Evolutionary conservation across 1,140 invertebrate genomes (phyloP).

Genomic region (Caenorhabditis inopinata): DNA sequence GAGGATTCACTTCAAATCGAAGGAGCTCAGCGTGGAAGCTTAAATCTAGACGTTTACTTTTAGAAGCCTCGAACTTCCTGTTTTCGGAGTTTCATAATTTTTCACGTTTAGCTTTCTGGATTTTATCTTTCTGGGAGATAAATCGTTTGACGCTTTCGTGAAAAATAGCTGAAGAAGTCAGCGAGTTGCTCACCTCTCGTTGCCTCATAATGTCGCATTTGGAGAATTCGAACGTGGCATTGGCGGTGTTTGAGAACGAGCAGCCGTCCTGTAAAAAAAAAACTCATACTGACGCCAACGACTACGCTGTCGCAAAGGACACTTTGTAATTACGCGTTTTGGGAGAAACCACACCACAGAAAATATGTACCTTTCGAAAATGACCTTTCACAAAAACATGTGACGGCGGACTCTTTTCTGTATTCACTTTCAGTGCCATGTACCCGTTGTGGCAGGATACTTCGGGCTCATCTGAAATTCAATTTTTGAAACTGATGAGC

Average conservation of each 20-base stretch:
- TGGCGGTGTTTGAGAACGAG: constrained; percentile 44
- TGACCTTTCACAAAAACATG: constrained; percentile 63
- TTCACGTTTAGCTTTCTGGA: too few species aligned
- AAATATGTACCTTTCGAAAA: constrained; percentile 51
- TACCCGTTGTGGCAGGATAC: constrained; percentile 57
- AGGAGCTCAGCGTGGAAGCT: too few species aligned
- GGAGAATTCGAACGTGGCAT: constrained; percentile 53
- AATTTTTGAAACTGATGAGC: background rate
- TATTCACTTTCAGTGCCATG: constrained; percentile 57
- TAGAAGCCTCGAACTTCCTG: too few species aligned
- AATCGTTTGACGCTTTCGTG: too few species aligned
- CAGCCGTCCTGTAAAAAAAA: constrained; percentile 44
- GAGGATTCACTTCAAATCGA: too few species aligned
- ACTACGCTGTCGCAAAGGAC: constrained; percentile 49
- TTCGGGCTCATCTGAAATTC: constrained; percentile 58
- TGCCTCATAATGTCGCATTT: constrained; percentile 63
- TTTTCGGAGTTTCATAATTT: too few species aligned
- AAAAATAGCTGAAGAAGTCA: background rate
- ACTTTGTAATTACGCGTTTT: constrained; percentile 52
- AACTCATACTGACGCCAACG: background rate
- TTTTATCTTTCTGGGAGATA: too few species aligned
- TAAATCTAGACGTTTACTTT: too few species aligned
- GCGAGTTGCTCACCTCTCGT: constrained; percentile 49
- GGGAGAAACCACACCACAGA: constrained; percentile 53
- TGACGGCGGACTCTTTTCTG: constrained; percentile 53